Evolutionary conservation across 2,797 vertebrate species (phyloP), one percentile per base, ranked within the genome.

Genomic region (Anolis apletophallus): DNA sequence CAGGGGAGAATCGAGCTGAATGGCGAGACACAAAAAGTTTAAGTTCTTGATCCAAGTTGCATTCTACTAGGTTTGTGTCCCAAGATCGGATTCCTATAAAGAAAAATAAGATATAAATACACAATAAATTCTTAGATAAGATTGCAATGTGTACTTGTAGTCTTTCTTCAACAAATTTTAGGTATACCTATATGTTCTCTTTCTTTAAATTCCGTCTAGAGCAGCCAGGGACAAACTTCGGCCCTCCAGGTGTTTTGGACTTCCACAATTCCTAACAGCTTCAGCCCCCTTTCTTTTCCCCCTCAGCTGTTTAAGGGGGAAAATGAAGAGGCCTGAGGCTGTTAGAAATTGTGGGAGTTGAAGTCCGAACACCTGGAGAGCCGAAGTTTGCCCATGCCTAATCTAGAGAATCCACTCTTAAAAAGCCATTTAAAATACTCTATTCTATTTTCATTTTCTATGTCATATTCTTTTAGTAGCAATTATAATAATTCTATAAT

Each of bases 11-110:
- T 88, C 98, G 97, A 84, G 98, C 99, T 0, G 99, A 99, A 95
- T 99, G 99, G 93, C 99, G 97, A 90, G 99, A 99, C 84, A 99
- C 99, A 88, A 99, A 99, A 90, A 99, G 97, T 91, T 99, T 99
- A 84, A 99, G 97, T 91, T 99, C 99, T 96, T 99, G 98, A 94
- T 99, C 99, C 96, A 99, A 95, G 96, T 99, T 99, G 96, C 98
- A 99, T 93, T 99, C 97, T 1, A 98, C 96, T 81, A 99, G 96
- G 94, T 98, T 98, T 92, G 98, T 98, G 96, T 99, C 98, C 98
- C 99, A 99, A 91, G 99, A 99, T 85, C 98, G 98, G 92, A 99
- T 99, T 88, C 98, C 98, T 99, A 93, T 40, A 94, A 95, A 91
- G 85, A 67, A 94, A 95, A 87, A 94, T 0, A 92, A 90, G 92